A percentile compares a stretch with the other conserved stretches of the same genome.
Conservation (phyloP, 2,113 vertebrate genomes). For the Rousettus leschenaultii region DNA sequence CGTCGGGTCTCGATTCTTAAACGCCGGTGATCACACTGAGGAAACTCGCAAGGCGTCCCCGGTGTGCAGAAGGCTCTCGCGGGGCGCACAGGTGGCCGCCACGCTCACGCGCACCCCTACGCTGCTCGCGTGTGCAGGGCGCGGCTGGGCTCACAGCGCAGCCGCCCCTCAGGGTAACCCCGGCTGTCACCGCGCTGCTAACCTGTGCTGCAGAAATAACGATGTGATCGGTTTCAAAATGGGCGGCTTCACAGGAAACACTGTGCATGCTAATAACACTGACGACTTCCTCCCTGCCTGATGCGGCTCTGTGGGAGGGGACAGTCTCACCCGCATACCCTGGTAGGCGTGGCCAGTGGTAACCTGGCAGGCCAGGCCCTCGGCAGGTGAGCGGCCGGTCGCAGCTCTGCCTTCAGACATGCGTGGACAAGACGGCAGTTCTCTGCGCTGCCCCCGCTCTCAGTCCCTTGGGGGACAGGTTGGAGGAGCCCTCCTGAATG, state of each 20-base stretch:
- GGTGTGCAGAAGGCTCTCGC: slow-evolving; percentile 47
- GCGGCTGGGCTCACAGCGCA: slow-evolving; percentile 58
- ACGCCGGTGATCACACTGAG: slow-evolving; percentile 82
- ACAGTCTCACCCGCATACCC: background rate
- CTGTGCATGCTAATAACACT: slow-evolving; percentile 73
- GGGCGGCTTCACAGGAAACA: background rate
- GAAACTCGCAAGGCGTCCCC: slow-evolving; percentile 82
- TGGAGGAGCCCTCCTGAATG: background rate
- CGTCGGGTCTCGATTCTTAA: background rate
- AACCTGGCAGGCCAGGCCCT: background rate
- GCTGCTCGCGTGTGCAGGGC: background rate
- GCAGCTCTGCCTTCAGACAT: background rate
- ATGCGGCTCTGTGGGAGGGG: background rate
- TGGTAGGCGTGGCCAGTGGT: background rate
- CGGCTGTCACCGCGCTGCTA: slow-evolving; percentile 80
- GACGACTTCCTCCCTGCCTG: slow-evolving; percentile 46
- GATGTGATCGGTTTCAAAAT: slow-evolving; percentile 76
- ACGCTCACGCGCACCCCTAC: background rate
- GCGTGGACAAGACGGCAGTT: no score
- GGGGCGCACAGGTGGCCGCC: slow-evolving; percentile 37
- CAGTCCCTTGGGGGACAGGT: background rate
- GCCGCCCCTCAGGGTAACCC: slow-evolving; percentile 70
- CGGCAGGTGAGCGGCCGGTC: background rate
- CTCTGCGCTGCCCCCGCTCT: no score
- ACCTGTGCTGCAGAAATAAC: slow-evolving; percentile 75